A percentile compares a stretch with the other conserved stretches of the same genome.
Conservation (phyloP, 2,888 invertebrate species). For the Ormyrus labotus region DNA sequence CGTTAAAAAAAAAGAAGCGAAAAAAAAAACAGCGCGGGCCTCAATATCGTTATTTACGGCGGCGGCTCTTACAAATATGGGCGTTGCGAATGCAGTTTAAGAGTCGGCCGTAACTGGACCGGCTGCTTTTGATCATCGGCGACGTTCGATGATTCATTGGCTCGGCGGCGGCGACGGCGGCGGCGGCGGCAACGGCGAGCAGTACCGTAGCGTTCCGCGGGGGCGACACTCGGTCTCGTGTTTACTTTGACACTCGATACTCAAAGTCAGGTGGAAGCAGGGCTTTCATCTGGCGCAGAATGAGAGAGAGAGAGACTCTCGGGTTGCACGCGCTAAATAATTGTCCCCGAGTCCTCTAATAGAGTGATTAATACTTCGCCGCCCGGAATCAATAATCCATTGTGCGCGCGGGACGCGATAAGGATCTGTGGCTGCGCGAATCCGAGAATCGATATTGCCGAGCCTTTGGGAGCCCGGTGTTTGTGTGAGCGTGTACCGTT, state of each 20-base stretch:
- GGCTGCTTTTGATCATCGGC: constrained; percentile 67
- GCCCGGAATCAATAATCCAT: constrained; percentile 51
- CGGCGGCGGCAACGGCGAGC: no score
- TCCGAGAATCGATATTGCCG: constrained; percentile 53
- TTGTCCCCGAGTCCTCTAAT: constrained; percentile 18
- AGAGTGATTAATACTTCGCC: constrained; percentile 51
- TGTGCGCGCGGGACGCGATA: constrained; percentile 45
- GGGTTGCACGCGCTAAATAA: background rate
- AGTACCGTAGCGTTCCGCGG: background rate
- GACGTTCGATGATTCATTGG: constrained; percentile 69
- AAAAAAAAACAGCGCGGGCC: no score
- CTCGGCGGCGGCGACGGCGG: background rate
- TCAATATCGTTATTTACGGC: no score
- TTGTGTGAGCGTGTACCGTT: constrained; percentile 30
- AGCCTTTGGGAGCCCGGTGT: background rate
- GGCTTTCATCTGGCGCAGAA: constrained; percentile 12
- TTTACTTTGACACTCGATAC: background rate
- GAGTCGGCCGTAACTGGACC: constrained; percentile 1
- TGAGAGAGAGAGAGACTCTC: constrained; percentile 3
- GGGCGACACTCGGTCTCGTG: constrained; percentile 12
- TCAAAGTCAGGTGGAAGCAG: constrained; percentile 21
- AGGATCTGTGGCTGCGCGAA: constrained; percentile 46
- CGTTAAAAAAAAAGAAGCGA: no score
- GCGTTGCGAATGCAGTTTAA: constrained; percentile 18
- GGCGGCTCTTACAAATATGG: background rate